Conservation (phyloP, 2,113 vertebrate genomes). For the Etia nguti region DNA sequence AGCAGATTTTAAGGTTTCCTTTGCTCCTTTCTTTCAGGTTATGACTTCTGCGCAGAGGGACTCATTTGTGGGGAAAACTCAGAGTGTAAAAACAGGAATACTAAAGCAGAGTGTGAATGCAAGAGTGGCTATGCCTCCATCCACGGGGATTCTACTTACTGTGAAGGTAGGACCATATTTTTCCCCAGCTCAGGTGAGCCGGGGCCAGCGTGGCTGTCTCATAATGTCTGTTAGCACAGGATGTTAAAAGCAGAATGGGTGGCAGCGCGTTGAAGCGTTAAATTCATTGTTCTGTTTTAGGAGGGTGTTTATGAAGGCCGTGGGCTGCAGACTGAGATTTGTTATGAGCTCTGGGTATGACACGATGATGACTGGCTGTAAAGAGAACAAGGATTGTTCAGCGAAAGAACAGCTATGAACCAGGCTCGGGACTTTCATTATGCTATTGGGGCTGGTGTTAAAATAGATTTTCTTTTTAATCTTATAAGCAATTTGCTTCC, state of each 20-base stretch:
- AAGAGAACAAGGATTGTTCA: neutral
- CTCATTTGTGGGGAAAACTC: conserved; percentile 92
- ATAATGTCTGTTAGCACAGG: neutral
- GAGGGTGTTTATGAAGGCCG: neutral
- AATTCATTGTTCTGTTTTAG: neutral
- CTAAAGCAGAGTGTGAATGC: conserved; percentile 90
- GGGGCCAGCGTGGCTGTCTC: neutral
- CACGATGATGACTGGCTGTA: neutral
- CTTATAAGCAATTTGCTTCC: neutral
- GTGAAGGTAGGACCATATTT: conserved; percentile 82
- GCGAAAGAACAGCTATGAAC: neutral
- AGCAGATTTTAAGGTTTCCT: conserved; percentile 9
- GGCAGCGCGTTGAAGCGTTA: neutral
- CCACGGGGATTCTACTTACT: conserved; percentile 86
- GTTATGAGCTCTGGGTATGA: neutral
- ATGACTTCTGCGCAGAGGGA: conserved; percentile 92
- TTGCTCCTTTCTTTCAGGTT: conserved; percentile 73
- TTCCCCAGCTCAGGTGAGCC: neutral
- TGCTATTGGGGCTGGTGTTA: neutral
- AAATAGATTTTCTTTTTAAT: neutral
- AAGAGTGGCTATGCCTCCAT: conserved; percentile 83
- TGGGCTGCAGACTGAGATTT: neutral
- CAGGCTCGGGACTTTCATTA: neutral
- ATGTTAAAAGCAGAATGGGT: neutral
- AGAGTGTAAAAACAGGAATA: conserved; percentile 89